Conservation (phyloP, 2,888 invertebrate species). For the Ornithoptera alexandrae region DNA sequence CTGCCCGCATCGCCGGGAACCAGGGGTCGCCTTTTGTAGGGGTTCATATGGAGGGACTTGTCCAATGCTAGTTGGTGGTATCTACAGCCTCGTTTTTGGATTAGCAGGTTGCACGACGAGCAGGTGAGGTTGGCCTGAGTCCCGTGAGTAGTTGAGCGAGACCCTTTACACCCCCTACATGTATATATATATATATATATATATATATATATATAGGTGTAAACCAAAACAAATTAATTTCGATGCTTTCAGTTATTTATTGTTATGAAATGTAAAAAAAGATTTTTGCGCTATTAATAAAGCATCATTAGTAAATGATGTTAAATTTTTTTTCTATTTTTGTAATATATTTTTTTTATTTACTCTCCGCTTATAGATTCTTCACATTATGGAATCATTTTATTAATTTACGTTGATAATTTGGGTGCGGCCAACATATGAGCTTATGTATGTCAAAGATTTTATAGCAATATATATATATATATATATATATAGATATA, state of each 20-base stretch:
- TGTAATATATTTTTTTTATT: not conserved
- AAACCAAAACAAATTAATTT: not conserved
- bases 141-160: too few species aligned
- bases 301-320: not conserved
- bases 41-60: too few species aligned
- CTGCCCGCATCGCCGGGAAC: too few species aligned
- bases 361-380: not conserved
- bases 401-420: not conserved
- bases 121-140: too few species aligned
- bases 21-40: too few species aligned
- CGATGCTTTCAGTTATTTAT: not conserved
- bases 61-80: too few species aligned
- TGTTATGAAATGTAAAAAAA: not conserved
- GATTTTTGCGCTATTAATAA: not conserved
- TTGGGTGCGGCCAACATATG: not conserved
- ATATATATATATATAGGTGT: too few species aligned
- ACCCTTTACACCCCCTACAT: too few species aligned
- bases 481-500: not conserved
- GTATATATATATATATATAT: too few species aligned
- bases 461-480: not conserved
- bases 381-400: not conserved
- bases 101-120: too few species aligned
- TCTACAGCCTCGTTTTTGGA: too few species aligned
- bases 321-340: not conserved
- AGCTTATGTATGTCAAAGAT: slow-evolving; percentile 9